Evolutionary conservation across 2,113 vertebrate genomes (phyloP).

Genomic region (Peromyscus maniculatus): DNA sequence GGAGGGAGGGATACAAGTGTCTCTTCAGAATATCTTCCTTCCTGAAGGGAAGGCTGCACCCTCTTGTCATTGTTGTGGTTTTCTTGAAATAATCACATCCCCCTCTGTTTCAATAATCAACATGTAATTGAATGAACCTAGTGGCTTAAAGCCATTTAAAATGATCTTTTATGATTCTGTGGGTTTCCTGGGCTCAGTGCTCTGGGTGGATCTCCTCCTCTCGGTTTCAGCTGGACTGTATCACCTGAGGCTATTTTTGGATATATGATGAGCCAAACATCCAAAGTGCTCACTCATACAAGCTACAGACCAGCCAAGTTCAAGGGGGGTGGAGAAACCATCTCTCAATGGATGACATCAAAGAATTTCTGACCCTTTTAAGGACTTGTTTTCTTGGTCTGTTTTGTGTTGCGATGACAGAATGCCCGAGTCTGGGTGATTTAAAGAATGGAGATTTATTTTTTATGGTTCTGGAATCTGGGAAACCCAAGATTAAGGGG

Average conservation of each 20-base stretch:
- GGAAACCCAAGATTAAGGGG: not conserved
- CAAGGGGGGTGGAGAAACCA: not conserved
- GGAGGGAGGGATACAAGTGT: not conserved
- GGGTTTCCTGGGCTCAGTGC: not conserved
- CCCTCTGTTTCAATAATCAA: not conserved
- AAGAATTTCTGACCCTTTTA: not conserved
- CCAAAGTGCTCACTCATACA: not conserved
- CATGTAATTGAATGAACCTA: not conserved
- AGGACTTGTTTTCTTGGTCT: not conserved
- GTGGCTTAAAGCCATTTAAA: not conserved
- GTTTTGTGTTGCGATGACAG: not conserved
- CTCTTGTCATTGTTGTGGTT: not conserved
- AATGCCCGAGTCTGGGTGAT: not conserved
- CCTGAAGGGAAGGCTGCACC: not conserved
- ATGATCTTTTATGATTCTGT: not conserved
- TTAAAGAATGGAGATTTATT: not conserved
- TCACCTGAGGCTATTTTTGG: not conserved
- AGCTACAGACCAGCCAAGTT: not conserved
- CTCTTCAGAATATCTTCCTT: not conserved
- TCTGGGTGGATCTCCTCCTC: not conserved
- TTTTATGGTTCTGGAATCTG: not conserved
- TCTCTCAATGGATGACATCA: not conserved
- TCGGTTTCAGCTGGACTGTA: not conserved
- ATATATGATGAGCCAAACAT: too few relatives aligned
- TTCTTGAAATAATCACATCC: not conserved